Conservation (phyloP, 2,888 invertebrate species). For the Agrilus mali region DNA sequence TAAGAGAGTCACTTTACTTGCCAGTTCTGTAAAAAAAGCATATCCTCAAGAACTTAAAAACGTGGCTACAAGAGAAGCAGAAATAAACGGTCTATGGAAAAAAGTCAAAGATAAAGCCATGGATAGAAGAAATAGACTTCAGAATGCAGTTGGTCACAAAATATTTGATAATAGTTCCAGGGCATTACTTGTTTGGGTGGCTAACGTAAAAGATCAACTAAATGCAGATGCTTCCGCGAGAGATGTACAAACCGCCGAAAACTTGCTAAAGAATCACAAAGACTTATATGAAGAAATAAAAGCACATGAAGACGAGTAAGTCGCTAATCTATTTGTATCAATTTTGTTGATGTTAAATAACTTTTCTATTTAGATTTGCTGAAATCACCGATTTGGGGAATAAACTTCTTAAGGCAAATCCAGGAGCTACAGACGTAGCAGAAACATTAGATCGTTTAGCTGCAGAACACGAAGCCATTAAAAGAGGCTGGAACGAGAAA, state of each 20-base stretch:
- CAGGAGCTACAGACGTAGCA: conserved; percentile 60
- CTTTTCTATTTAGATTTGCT: conserved; percentile 42
- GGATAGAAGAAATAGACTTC: conserved; percentile 70
- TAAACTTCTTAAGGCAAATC: conserved; percentile 62
- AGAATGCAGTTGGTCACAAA: conserved; percentile 91
- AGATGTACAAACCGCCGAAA: conserved; percentile 88
- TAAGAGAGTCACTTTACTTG: conserved; percentile 72
- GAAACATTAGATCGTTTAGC: conserved; percentile 60
- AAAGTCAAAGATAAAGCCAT: conserved; percentile 76
- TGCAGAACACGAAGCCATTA: conserved; percentile 63
- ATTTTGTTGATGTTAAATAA: conserved; percentile 1
- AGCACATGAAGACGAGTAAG: conserved; percentile 79
- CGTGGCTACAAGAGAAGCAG: conserved; percentile 71
- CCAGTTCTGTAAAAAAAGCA: conserved; percentile 79
- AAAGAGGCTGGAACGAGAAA: conserved; percentile 73
- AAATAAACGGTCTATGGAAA: conserved; percentile 81
- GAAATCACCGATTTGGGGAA: conserved; percentile 71
- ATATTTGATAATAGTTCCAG: conserved; percentile 80
- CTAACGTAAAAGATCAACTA: conserved; percentile 64
- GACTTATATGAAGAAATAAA: conserved; percentile 85
- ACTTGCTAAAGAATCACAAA: conserved; percentile 75
- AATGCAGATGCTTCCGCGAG: conserved; percentile 65
- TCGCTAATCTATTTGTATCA: conserved; percentile 9
- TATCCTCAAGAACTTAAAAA: conserved; percentile 84
- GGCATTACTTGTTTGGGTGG: conserved; percentile 71